A percentile compares a stretch with the other conserved stretches of the same genome.
Conservation (phyloP, 2,888 invertebrate species). For the Xanthorhoe spadicearia region DNA sequence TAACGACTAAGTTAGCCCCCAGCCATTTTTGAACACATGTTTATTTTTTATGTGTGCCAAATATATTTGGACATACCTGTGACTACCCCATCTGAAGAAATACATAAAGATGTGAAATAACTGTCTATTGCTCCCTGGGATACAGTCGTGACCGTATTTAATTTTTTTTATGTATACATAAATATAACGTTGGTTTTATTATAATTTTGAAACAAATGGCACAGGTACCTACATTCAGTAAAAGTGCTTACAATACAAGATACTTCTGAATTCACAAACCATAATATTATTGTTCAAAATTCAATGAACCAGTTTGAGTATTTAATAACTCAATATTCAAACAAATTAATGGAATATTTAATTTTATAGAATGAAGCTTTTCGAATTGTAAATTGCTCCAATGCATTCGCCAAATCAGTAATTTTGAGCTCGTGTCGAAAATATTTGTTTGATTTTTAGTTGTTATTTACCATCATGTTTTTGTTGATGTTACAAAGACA, state of each 20-base stretch:
- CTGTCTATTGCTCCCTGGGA: no score
- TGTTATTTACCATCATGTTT: background rate
- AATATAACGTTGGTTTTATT: no score
- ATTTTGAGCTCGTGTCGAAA: background rate
- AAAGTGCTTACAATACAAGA: background rate
- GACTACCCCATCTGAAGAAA: no score
- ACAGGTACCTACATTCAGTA: background rate
- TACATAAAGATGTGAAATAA: no score
- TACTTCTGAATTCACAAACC: background rate
- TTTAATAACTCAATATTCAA: background rate
- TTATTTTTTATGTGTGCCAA: no score
- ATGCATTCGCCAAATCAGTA: background rate
- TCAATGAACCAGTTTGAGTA: background rate
- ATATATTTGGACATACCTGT: no score
- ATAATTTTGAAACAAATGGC: background rate
- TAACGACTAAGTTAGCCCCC: no score
- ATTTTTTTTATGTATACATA: no score
- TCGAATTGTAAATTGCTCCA: background rate
- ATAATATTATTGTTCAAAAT: background rate
- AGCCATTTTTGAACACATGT: no score
- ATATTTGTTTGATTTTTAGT: background rate
- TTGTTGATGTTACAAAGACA: background rate
- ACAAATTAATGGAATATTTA: background rate
- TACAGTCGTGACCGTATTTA: no score
- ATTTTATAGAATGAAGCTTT: background rate